Conservation (phyloP, 92 coral and sea anemone species). For the Heliopora coerulea region DNA sequence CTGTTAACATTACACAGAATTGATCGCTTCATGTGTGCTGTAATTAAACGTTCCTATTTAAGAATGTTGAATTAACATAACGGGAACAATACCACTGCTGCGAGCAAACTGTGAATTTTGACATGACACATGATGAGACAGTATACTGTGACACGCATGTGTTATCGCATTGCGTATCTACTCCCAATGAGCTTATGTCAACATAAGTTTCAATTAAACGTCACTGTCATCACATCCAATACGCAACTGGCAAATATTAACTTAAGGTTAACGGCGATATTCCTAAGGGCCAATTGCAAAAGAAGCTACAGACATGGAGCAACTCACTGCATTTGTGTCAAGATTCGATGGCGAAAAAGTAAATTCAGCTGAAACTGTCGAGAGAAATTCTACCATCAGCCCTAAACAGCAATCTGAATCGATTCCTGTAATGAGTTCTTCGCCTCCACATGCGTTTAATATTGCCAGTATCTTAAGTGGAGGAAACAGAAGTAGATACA, state of each 20-base stretch:
- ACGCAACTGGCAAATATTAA: constrained; percentile 30
- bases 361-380: constrained; percentile 22
- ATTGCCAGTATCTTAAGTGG: constrained; percentile 32
- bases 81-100: constrained; percentile 33
- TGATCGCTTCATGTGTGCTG: constrained; percentile 31
- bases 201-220: constrained; percentile 34
- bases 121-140: constrained; percentile 27
- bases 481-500: constrained; percentile 14
- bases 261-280: constrained; percentile 25
- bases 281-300: constrained; percentile 10
- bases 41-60: constrained; percentile 21
- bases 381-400: neutral
- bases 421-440: neutral
- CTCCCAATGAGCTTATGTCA: constrained; percentile 31
- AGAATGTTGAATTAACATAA: constrained; percentile 34
- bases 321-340: constrained; percentile 84
- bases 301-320: constrained; percentile 59
- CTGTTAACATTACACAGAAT: neutral
- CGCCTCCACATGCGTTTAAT: constrained; percentile 25
- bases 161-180: neutral
- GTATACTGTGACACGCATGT: constrained; percentile 9
- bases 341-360: constrained; percentile 59
- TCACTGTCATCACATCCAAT: neutral
- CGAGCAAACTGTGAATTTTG: constrained; percentile 35
- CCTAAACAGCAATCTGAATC: neutral